Evolutionary conservation across 2,797 vertebrate species (phyloP), one percentile per base, ranked within the genome.

Genomic region (Tiaroga cobitis): DNA sequence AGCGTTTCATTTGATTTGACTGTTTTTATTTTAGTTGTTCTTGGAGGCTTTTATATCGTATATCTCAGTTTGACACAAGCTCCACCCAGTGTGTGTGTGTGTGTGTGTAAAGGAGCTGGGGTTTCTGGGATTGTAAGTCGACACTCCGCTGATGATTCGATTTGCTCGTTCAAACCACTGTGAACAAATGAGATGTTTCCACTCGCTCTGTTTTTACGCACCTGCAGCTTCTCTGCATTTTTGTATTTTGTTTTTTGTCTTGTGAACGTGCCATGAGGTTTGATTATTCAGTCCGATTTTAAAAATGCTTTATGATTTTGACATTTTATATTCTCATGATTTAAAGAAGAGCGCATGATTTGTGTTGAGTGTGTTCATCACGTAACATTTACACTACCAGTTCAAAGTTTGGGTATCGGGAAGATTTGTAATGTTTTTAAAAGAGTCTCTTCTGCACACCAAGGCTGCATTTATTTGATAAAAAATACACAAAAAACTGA

Each of bases 191-290:
- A 69, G 73, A 32, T 18, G 26, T 32, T 3, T 16, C 29, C 61
- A 8, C 61, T 63, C 61, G 26, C 61, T 59, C 39, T 41, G 63
- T 37, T 80, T 84, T 68, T 69, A 85, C 8, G 18, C 80, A 56
- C 46, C 80, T 41, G 2, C 18, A 39, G 59, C 15, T 61, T 75
- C 49, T 24, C n/a, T 26, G 59, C n/a, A 0, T 16, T 70, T 65
- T 61, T 46, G 1, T 46, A 24, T 68, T n/a, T 10, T 46, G 81
- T 2, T 37, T 37, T 37, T 32, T 61, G 56, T 81, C 69, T 67
- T n/a, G 34, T 87, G 73, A 81, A 34, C 51, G 82, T 85, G 86
- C 89, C 89, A 90, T 49, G 54, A 84, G 29, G 63, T 87, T 78
- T 86, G 83, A 61, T 80, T 39, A 15, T 83, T 37, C 75, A 51